Percentiles rank a stretch among this genome's conserved stretches.
phyloP scores from a whole-genome alignment of 2,888 invertebrate genomes.

The Leptogaster cylindrica region DNA sequence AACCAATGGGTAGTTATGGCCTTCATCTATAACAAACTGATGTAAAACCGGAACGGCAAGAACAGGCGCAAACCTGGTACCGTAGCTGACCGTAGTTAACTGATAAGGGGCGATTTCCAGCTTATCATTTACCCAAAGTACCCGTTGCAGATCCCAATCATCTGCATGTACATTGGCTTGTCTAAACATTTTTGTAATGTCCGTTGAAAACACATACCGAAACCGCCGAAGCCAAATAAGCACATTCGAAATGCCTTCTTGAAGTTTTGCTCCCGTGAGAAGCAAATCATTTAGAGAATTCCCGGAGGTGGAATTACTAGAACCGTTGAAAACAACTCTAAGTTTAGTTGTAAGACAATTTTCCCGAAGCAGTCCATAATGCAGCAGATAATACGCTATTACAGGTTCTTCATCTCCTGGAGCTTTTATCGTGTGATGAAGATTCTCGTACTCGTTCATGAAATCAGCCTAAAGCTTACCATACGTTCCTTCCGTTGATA shows the following conservation, averaged over 20 bases:
- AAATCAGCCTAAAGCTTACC: background rate
- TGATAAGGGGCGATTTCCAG: background rate
- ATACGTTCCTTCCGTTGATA: background rate
- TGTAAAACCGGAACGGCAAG: too few species aligned
- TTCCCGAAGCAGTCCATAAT: conserved; percentile 37
- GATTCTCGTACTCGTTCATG: background rate
- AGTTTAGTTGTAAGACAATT: too few species aligned
- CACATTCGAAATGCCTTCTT: conserved; percentile 36
- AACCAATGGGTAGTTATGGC: too few species aligned
- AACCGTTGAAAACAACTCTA: background rate
- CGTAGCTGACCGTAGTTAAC: background rate
- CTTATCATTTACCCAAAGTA: conserved; percentile 18
- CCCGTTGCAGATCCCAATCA: conserved; percentile 38
- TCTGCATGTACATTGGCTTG: conserved; percentile 38
- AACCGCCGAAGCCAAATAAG: conserved; percentile 20
- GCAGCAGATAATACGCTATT: conserved; percentile 13
- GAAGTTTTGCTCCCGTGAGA: too few species aligned
- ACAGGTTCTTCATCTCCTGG: background rate
- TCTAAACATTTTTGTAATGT: conserved; percentile 30
- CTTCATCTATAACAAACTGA: too few species aligned
- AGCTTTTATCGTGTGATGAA: background rate
- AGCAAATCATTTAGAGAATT: too few species aligned
- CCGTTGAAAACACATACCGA: conserved; percentile 3
- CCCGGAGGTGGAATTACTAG: too few species aligned
- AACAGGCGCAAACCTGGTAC: too few species aligned